Percentiles rank a stretch among this genome's conserved stretches.
phyloP scores from a whole-genome alignment of 2,888 invertebrate genomes.

The Hydropsyche betteni region DNA sequence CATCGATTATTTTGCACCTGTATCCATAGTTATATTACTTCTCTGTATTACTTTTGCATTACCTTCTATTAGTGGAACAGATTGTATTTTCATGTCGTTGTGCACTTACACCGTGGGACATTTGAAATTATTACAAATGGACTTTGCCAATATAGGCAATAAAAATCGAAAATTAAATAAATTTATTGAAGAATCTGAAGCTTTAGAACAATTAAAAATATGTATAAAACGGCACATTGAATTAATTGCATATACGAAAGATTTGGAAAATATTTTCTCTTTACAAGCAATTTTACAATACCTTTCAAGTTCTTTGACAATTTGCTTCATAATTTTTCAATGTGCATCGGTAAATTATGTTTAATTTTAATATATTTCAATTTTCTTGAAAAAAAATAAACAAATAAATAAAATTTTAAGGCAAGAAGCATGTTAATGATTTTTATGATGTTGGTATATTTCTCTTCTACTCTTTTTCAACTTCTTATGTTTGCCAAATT shows the following conservation, averaged over 20 bases:
- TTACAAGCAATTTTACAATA: slow-evolving; percentile 42
- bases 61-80: not conserved
- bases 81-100: slow-evolving; percentile 44
- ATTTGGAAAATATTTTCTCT: slow-evolving; percentile 43
- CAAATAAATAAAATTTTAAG: not conserved
- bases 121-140: slow-evolving; percentile 38
- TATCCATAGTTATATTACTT: not conserved
- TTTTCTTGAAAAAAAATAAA: too few relatives aligned
- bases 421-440: not conserved
- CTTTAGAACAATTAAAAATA: slow-evolving; percentile 23
- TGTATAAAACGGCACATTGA: slow-evolving; percentile 43
- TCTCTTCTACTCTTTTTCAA: not conserved
- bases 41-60: not conserved
- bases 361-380: not conserved
- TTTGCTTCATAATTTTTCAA: slow-evolving; percentile 44
- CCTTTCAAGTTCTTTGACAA: slow-evolving; percentile 36
- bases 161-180: not conserved
- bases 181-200: slow-evolving; percentile 19
- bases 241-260: slow-evolving; percentile 30
- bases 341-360: slow-evolving; percentile 10
- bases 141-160: slow-evolving; percentile 35
- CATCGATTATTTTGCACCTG: too few relatives aligned
- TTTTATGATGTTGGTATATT: not conserved
- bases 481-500: slow-evolving; percentile 43
- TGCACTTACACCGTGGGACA: slow-evolving; percentile 38